Evolutionary conservation across 2,797 vertebrate genomes (phyloP).

Genomic region (Lophius americanus): DNA sequence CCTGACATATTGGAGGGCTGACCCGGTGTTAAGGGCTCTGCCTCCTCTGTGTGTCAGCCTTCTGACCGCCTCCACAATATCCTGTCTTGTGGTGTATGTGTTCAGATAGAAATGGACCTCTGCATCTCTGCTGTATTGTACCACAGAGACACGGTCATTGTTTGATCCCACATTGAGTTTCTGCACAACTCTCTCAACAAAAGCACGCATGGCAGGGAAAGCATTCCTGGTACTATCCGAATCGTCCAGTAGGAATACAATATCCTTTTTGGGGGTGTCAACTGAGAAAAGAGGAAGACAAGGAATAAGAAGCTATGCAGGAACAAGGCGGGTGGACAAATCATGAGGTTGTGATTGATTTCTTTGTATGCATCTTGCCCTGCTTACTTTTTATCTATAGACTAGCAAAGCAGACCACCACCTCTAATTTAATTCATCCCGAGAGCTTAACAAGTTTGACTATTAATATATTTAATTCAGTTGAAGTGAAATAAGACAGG

Average conservation of each 20-base stretch:
- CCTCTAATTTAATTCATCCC: too few species aligned
- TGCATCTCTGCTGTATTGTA: slow-evolving; percentile 63
- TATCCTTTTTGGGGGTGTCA: slow-evolving; percentile 1
- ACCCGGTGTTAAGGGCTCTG: slow-evolving; percentile 56
- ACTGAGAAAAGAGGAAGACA: background rate
- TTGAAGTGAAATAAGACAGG: too few species aligned
- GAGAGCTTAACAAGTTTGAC: too few species aligned
- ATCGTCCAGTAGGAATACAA: slow-evolving; percentile 31
- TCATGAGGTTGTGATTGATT: too few species aligned
- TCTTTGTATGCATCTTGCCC: too few species aligned
- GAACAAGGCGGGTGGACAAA: too few species aligned
- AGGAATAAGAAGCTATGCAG: slow-evolving; percentile 29
- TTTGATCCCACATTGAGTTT: slow-evolving; percentile 69
- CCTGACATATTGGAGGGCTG: slow-evolving; percentile 58
- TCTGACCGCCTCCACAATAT: slow-evolving; percentile 42
- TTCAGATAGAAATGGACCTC: slow-evolving; percentile 74
- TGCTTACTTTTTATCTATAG: too few species aligned
- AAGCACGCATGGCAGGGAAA: slow-evolving; percentile 82
- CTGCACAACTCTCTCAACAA: slow-evolving; percentile 83
- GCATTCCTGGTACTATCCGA: slow-evolving; percentile 69
- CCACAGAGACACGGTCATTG: slow-evolving; percentile 72
- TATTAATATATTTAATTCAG: too few species aligned
- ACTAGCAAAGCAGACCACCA: too few species aligned
- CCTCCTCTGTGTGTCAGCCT: slow-evolving; percentile 38
- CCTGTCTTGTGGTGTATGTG: slow-evolving; percentile 40